phyloP scores from a whole-genome alignment of 2,797 vertebrate genomes.

The Phalloptychus januarius region DNA sequence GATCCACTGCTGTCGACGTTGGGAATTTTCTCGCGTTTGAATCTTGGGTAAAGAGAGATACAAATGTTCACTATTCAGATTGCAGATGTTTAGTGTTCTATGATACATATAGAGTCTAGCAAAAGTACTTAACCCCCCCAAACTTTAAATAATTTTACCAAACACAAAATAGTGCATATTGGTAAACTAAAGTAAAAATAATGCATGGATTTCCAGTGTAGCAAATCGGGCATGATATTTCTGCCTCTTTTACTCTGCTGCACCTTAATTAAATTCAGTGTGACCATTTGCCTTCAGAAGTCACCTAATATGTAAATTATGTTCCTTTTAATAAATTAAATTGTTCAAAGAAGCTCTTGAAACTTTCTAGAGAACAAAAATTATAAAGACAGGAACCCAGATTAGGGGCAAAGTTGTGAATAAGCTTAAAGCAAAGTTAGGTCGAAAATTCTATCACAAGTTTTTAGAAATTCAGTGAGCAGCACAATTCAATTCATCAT shows the following conservation, averaged over 20 bases:
- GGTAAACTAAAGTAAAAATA: neutral
- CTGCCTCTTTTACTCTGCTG: neutral
- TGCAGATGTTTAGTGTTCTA: neutral
- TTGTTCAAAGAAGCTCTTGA: neutral
- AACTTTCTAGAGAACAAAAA: neutral
- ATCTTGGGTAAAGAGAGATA: slow-evolving; percentile 35
- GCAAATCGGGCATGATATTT: neutral
- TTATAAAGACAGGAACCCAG: neutral
- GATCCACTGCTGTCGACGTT: fast-evolving
- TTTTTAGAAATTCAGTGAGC: neutral
- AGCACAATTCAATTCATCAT: neutral
- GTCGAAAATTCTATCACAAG: neutral
- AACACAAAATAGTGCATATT: neutral
- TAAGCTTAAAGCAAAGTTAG: neutral
- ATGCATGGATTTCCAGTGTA: neutral
- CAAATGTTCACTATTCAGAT: neutral
- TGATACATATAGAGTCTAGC: neutral
- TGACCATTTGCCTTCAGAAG: neutral
- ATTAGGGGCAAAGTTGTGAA: neutral
- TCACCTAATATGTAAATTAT: neutral
- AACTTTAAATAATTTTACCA: neutral
- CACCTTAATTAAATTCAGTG: neutral
- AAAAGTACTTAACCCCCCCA: neutral
- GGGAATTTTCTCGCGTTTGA: neutral
- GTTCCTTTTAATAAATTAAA: neutral